Evolutionary conservation across 2,888 invertebrate genomes (phyloP).

Genomic region (Abscondita cerata): DNA sequence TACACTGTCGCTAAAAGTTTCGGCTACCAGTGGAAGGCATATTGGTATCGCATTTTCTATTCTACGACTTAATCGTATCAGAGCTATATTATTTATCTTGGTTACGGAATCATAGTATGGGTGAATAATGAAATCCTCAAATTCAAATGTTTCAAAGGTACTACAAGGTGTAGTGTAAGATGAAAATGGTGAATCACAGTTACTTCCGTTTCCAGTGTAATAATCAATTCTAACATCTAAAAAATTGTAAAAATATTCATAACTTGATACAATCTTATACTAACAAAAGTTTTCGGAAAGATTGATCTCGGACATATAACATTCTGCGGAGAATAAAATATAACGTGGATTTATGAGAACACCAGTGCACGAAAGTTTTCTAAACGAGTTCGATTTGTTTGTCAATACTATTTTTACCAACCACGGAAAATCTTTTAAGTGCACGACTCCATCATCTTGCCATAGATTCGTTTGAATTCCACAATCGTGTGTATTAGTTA

Average conservation of each 20-base stretch:
- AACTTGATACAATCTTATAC: too few relatives aligned
- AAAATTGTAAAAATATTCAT: too few relatives aligned
- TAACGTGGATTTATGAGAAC: neutral
- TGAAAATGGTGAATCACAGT: too few relatives aligned
- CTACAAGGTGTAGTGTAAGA: too few relatives aligned
- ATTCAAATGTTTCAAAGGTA: too few relatives aligned
- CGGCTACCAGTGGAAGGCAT: too few relatives aligned
- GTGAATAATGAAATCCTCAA: neutral
- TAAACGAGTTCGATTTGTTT: too few relatives aligned
- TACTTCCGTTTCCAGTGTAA: too few relatives aligned
- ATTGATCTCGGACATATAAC: neutral
- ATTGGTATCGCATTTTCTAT: too few relatives aligned
- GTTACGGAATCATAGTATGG: neutral
- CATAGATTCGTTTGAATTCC: neutral
- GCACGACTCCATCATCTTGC: neutral
- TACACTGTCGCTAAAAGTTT: too few relatives aligned
- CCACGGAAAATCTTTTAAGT: constrained; percentile 11
- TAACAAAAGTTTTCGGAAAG: neutral
- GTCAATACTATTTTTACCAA: neutral
- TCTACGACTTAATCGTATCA: neutral
- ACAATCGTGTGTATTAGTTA: neutral
- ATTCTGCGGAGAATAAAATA: neutral
- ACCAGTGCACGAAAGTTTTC: too few relatives aligned
- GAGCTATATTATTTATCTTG: neutral
- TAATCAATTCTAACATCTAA: too few relatives aligned